A percentile compares a stretch with the other conserved stretches of the same genome.
These are phyloP conservation scores for Emmelina monodactyla DNA, from an alignment of 2,888 invertebrate species.

Conservation along the genomic window DNA sequence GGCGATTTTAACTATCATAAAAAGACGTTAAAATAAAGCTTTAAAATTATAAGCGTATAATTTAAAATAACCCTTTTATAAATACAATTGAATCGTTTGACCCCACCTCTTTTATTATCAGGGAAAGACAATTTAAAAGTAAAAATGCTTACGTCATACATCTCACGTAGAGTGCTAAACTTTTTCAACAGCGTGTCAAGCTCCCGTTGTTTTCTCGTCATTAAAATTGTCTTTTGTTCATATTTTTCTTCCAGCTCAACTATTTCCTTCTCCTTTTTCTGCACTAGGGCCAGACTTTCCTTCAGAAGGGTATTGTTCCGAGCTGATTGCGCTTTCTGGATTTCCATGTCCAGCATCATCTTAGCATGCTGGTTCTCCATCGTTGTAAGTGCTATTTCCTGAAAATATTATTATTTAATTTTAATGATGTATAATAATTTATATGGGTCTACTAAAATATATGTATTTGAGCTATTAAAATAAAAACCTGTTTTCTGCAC, in stretches of 20 bases:
- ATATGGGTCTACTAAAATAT: not conserved
- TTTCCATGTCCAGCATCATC: conserved; percentile 66
- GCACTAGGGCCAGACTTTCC: conserved; percentile 29
- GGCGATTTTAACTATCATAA: conserved; percentile 56
- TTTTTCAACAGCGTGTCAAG: conserved; percentile 44
- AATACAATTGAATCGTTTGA: too few species aligned
- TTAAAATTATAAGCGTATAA: too few species aligned
- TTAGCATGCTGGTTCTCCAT: conserved; percentile 68
- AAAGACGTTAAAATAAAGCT: too few species aligned
- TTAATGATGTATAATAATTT: not conserved
- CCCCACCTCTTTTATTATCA: too few species aligned
- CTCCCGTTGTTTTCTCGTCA: conserved; percentile 46
- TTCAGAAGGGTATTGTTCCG: conserved; percentile 37
- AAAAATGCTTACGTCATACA: conserved; percentile 44
- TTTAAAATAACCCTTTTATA: too few species aligned
- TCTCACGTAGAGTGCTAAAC: conserved; percentile 32
- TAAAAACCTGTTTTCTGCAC: conserved; percentile 51
- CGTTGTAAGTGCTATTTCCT: conserved; percentile 62
- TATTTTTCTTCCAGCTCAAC: conserved; percentile 34
- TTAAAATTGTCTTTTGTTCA: conserved; percentile 30
- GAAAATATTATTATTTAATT: conserved; percentile 7
- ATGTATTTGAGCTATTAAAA: not conserved
- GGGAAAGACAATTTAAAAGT: too few species aligned
- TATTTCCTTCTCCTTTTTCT: conserved; percentile 39
- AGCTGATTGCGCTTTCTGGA: conserved; percentile 41